Evolutionary conservation across 2,113 vertebrate species (phyloP).

Genomic region (Petrocephalus microphthalmus): DNA sequence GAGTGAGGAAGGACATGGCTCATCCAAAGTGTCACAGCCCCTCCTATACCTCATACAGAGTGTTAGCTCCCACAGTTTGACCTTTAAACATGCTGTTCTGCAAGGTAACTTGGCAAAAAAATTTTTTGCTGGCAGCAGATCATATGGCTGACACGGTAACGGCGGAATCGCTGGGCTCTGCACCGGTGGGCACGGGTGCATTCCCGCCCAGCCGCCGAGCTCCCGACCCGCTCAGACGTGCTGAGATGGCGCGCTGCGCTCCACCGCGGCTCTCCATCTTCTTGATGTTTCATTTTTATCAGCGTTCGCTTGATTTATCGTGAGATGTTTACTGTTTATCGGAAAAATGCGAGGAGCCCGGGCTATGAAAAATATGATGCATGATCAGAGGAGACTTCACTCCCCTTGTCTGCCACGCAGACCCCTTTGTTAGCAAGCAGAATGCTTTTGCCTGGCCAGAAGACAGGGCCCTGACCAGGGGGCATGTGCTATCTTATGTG

Average conservation of each 20-base stretch:
- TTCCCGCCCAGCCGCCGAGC: background rate
- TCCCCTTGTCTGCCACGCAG: background rate
- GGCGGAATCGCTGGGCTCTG: background rate
- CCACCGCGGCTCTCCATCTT: background rate
- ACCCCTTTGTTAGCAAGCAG: background rate
- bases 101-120: background rate
- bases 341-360: background rate
- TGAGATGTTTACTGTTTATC: conserved; percentile 14
- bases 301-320: conserved; percentile 19
- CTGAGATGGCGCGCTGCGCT: background rate
- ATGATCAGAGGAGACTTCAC: background rate
- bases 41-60: background rate
- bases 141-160: background rate
- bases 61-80: conserved; percentile 1
- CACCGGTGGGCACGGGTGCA: background rate
- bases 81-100: conserved; percentile 8
- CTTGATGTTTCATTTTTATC: conserved; percentile 26
- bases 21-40: background rate
- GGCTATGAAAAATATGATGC: conserved; percentile 7
- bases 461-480: background rate
- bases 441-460: background rate
- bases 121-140: conserved; percentile 6
- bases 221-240: background rate
- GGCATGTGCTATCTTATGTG: background rate
- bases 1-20: background rate